A percentile compares a stretch with the other conserved stretches of the same genome.
Evolutionary conservation across 2,888 invertebrate genomes (phyloP).

Genomic region (Lasioglossum lativentre): DNA sequence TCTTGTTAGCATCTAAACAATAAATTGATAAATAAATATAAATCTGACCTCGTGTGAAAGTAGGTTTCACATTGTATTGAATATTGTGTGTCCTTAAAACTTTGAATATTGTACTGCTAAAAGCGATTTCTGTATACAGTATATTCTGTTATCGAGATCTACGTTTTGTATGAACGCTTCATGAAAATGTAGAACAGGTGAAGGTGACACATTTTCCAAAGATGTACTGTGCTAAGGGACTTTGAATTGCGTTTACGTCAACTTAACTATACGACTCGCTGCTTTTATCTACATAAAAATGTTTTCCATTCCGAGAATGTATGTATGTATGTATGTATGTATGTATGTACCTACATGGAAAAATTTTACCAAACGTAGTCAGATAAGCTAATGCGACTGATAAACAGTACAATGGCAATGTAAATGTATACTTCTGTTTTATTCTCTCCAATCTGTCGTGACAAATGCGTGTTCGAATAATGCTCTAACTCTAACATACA

Average conservation of each 20-base stretch:
- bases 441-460: not conserved
- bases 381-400: constrained; percentile 22
- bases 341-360: not conserved
- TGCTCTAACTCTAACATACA: not conserved
- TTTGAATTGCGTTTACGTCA: not conserved
- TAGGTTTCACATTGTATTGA: too few species aligned
- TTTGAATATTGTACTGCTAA: too few species aligned
- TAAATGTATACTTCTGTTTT: not conserved
- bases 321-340: too few species aligned
- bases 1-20: too few species aligned
- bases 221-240: not conserved
- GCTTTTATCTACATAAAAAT: not conserved
- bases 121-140: too few species aligned
- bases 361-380: not conserved
- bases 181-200: too few species aligned
- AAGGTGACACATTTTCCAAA: not conserved
- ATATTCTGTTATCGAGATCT: too few species aligned
- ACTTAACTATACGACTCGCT: not conserved
- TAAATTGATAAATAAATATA: too few species aligned
- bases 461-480: not conserved
- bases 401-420: not conserved
- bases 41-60: too few species aligned
- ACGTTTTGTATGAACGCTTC: too few species aligned
- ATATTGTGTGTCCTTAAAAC: too few species aligned
- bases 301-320: not conserved